Conservation (phyloP, 2,113 vertebrate genomes). For the Strix uralensis region DNA sequence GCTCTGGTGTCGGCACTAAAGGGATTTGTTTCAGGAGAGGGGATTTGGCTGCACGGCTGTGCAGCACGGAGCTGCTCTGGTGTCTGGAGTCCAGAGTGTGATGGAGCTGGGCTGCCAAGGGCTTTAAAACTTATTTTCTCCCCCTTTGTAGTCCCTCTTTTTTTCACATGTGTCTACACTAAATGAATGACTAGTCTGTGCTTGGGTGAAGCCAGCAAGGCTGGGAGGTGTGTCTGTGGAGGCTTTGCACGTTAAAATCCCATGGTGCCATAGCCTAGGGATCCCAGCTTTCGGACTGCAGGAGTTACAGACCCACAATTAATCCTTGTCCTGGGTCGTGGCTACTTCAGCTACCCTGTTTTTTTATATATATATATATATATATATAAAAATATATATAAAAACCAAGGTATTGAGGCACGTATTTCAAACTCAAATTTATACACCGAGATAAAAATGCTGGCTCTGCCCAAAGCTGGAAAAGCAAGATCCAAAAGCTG, state of each 20-base stretch:
- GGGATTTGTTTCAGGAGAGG: constrained; percentile 28
- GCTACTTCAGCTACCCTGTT: background rate
- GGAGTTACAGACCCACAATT: background rate
- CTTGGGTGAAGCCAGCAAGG: background rate
- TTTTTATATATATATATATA: background rate
- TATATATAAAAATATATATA: background rate
- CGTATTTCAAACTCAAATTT: background rate
- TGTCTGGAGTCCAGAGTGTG: background rate
- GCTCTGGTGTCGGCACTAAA: background rate
- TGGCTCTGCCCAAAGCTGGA: constrained; percentile 34
- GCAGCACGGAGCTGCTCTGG: background rate
- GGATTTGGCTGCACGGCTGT: background rate
- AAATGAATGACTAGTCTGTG: background rate
- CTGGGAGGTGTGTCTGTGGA: background rate
- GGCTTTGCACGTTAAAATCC: background rate
- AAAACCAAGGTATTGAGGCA: background rate
- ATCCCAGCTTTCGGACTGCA: background rate
- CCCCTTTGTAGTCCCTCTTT: background rate
- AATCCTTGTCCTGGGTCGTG: background rate
- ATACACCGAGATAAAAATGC: background rate
- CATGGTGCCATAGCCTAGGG: background rate
- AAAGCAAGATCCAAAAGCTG: background rate
- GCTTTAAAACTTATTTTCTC: background rate
- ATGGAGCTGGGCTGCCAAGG: background rate
- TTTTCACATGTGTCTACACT: fast-evolving